Base-by-base conservation (phyloP, 2,888 invertebrate genomes). In the Archips crataeganus region DNA sequence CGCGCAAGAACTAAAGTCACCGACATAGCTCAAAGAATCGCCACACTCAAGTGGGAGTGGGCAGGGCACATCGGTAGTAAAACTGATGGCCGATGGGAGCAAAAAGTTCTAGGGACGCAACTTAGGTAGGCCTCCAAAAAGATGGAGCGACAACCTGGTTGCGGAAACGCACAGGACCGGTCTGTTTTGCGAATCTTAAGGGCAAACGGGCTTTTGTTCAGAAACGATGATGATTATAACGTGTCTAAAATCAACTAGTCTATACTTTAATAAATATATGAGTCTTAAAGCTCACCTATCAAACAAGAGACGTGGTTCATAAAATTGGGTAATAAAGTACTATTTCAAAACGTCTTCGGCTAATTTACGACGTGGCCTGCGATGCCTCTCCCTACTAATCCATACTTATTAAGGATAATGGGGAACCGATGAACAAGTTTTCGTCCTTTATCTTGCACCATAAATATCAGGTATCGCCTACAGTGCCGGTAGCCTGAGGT, bases 401-500 rank as follows among this genome's bases (percentile, higher is more conserved):
- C 92, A 87, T 90, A 93, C 93, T 94, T 94, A 93, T 92, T 93
- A 92, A 89, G 93, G 93, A 90, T 93, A 93, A 94, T 93, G 90
- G 93, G 81, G 85, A 92, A 92, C 91, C 91, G 85, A 92, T 92
- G 90, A 89, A 90, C 90, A 90, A 91, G 89, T 92, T 90, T 89
- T 90, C 84, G 88, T 88, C 90, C 86, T 92, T 90, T 93, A 93
- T 93, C 93, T 89, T 75, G 74, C 79, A 79, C 81, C 88, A 86
- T 92, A 93, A 93, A 92, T 92, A 90, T 86, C 77, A 77, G 76
- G 84, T 90, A 90, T 88, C 74, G 74, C 74, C 70, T 70, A 36
- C 71, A 72, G 75, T 74, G 82, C 83, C 85, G 84, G 89, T 88
- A 89, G 89, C 87, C 80, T 66, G 80, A 89, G 89, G 90, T 90